Conservation (phyloP, 2,113 vertebrate genomes). For the Pyxicephalus adspersus region DNA sequence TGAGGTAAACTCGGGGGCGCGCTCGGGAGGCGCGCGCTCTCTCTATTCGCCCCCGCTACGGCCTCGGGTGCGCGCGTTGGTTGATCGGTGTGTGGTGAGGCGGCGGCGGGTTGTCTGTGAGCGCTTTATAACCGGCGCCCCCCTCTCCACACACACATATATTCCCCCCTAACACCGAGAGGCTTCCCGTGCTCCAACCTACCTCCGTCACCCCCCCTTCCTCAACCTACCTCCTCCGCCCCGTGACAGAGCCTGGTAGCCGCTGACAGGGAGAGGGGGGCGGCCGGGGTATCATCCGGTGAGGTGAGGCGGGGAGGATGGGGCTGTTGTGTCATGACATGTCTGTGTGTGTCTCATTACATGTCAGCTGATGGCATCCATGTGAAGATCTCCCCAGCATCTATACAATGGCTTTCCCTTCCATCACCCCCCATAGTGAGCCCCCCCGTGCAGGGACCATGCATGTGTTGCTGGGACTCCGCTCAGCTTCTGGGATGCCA, state of each 20-base stretch:
- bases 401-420: no score
- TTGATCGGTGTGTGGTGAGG: slow-evolving; percentile 16
- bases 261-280: slow-evolving; percentile 46
- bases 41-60: not conserved
- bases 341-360: not conserved
- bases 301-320: not conserved
- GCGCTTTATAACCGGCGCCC: slow-evolving; percentile 19
- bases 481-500: no score
- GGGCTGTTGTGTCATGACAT: not conserved
- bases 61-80: slow-evolving; percentile 39
- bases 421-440: no score
- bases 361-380: not conserved
- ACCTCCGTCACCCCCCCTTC: not conserved
- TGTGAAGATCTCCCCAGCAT: no score
- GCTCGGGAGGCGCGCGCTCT: not conserved
- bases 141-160: slow-evolving; percentile 1
- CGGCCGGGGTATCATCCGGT: slow-evolving; percentile 35
- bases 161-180: not conserved
- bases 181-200: no score
- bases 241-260: not conserved
- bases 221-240: not conserved
- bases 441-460: no score
- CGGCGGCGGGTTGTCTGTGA: slow-evolving; percentile 9
- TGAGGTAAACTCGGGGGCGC: slow-evolving; percentile 41
- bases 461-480: slow-evolving; percentile 5